Conservation (phyloP, 2,888 invertebrate genomes). For the Xanthorhoe spadicearia region DNA sequence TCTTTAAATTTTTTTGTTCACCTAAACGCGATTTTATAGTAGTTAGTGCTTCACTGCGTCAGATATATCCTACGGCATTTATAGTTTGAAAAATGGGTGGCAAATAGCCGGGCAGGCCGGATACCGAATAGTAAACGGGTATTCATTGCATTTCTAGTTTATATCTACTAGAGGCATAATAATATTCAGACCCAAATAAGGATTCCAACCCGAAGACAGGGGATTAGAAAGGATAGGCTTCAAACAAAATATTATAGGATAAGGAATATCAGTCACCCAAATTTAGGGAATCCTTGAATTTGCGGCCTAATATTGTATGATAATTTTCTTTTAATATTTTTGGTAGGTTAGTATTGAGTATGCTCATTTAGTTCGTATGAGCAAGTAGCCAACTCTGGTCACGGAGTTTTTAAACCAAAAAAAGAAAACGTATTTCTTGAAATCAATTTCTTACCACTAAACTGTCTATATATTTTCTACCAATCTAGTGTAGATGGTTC, state of each 20-base stretch:
- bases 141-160: too few species aligned
- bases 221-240: constrained; percentile 35
- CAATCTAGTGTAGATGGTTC: constrained; percentile 13
- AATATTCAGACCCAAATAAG: constrained; percentile 38
- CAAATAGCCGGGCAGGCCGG: too few species aligned
- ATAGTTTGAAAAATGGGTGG: too few species aligned
- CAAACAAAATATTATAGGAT: constrained; percentile 37
- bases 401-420: too few species aligned
- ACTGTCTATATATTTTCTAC: not conserved
- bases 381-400: too few species aligned
- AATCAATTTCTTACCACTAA: not conserved
- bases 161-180: constrained; percentile 5
- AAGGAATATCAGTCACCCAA: constrained; percentile 33
- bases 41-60: too few species aligned
- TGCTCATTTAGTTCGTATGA: too few species aligned
- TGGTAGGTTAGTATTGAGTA: not conserved
- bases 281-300: constrained; percentile 22
- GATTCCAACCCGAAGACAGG: constrained; percentile 35
- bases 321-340: not conserved
- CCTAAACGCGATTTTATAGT: too few species aligned
- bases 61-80: too few species aligned
- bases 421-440: too few species aligned
- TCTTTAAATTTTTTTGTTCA: too few species aligned
- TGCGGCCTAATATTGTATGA: not conserved
- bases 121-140: too few species aligned